Percentiles rank a stretch among this genome's conserved stretches.
These are phyloP conservation scores for Agrochola litura DNA, from an alignment of 2,888 invertebrate species.

Conservation along the genomic window DNA sequence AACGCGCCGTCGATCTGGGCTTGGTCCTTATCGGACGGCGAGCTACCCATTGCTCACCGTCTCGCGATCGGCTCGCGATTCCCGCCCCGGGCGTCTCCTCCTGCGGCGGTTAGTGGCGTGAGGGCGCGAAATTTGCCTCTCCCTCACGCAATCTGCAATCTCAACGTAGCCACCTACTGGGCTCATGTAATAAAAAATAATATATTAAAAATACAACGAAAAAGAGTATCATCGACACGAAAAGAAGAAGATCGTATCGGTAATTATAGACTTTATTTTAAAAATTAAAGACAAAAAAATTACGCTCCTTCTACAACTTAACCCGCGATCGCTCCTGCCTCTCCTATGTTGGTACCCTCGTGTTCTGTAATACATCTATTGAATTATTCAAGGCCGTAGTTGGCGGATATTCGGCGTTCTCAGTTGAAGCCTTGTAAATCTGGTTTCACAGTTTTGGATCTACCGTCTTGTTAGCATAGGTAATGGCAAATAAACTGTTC, in stretches of 20 bases:
- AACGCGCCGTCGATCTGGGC: no score
- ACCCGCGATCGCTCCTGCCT: neutral
- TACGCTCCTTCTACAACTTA: neutral
- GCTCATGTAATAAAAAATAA: no score
- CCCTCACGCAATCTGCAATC: no score
- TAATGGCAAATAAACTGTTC: conserved; percentile 28
- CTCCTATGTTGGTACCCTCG: neutral
- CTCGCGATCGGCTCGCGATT: no score
- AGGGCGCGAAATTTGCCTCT: no score
- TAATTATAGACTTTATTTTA: neutral
- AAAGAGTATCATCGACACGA: no score
- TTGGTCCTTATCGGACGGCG: no score
- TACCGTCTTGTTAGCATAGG: conserved; percentile 51
- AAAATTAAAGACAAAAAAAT: neutral
- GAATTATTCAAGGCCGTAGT: conserved; percentile 61
- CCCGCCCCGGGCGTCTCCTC: no score
- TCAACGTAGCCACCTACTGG: no score
- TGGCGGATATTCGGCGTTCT: conserved; percentile 48
- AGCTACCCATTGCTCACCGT: no score
- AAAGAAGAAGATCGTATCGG: neutral
- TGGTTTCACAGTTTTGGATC: conserved; percentile 45
- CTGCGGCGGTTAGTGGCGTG: no score
- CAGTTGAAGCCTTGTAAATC: conserved; percentile 53
- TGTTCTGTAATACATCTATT: conserved; percentile 55
- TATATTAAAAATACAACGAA: no score